phyloP scores from a whole-genome alignment of 53 echinoderm and acorn worm genomes.

The Apostichopus leukothele region DNA sequence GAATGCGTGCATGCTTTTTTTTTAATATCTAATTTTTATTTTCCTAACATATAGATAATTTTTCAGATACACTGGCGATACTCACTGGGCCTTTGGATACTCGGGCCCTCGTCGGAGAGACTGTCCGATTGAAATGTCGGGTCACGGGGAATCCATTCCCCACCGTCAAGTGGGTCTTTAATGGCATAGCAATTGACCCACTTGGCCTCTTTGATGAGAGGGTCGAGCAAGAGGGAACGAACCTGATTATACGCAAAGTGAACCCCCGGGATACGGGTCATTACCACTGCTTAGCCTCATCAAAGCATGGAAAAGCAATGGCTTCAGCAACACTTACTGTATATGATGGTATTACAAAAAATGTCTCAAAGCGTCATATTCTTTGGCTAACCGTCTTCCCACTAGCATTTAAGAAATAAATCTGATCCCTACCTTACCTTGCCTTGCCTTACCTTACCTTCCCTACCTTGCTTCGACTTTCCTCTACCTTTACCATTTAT shows the following conservation, averaged over 20 bases:
- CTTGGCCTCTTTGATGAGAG: constrained; percentile 42
- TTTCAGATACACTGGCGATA: constrained; percentile 38
- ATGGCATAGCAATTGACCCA: constrained; percentile 64
- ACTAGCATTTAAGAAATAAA: no score
- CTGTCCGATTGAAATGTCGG: constrained; percentile 45
- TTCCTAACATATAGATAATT: constrained; percentile 31
- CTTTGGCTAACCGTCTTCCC: no score
- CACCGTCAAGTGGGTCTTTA: constrained; percentile 76
- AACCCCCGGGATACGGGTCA: constrained; percentile 67
- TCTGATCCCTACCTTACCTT: no score
- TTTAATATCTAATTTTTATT: constrained; percentile 15
- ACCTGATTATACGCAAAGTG: constrained; percentile 63
- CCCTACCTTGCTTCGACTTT: no score
- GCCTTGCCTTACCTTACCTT: no score
- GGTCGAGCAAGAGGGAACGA: constrained; percentile 58
- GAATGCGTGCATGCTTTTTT: background rate
- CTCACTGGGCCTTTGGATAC: constrained; percentile 35
- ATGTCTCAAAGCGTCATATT: no score
- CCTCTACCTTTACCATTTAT: no score
- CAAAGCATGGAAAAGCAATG: constrained; percentile 50
- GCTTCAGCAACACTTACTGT: constrained; percentile 23
- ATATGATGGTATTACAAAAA: constrained; percentile 3
- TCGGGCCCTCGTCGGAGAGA: background rate
- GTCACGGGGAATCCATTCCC: constrained; percentile 74
- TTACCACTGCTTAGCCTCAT: constrained; percentile 76